A percentile compares a stretch with the other conserved stretches of the same genome.
phyloP scores from a whole-genome alignment of 2,888 invertebrate genomes.

The Cloeon dipterum region DNA sequence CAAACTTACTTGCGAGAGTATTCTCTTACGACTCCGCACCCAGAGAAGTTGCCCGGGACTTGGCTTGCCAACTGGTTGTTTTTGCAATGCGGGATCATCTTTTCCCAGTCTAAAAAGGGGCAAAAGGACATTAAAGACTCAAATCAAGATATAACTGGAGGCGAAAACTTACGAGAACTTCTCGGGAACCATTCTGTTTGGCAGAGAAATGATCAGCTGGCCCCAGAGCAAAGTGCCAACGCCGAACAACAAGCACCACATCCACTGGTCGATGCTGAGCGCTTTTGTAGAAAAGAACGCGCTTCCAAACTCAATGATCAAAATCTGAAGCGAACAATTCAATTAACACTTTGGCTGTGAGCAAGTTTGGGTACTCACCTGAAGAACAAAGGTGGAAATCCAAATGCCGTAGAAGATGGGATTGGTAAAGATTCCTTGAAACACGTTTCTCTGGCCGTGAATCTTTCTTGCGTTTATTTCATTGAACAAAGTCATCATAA shows the following conservation, averaged over 20 bases:
- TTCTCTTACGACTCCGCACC: conserved; percentile 34
- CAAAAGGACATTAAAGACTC: too few relatives aligned
- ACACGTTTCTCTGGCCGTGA: conserved; percentile 36
- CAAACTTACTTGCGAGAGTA: conserved; percentile 26
- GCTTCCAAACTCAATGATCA: conserved; percentile 31
- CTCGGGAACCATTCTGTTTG: conserved; percentile 26
- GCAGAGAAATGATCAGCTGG: conserved; percentile 29
- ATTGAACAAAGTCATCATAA: conserved; percentile 43
- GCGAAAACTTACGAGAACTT: conserved; percentile 17
- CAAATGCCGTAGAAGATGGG: conserved; percentile 33
- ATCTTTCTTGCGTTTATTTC: conserved; percentile 40
- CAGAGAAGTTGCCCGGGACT: conserved; percentile 34
- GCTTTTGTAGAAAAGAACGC: conserved; percentile 26
- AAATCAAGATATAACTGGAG: too few relatives aligned
- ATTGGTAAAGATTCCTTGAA: conserved; percentile 29
- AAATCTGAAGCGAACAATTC: conserved; percentile 11
- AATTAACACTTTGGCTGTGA: too few relatives aligned
- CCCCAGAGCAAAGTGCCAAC: conserved; percentile 30
- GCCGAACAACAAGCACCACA: conserved; percentile 32
- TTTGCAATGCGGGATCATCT: not conserved
- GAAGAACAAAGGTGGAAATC: conserved; percentile 27
- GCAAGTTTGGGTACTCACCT: too few relatives aligned
- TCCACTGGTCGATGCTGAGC: conserved; percentile 29
- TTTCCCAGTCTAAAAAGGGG: too few relatives aligned
- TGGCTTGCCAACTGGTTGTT: conserved; percentile 15